Base-by-base conservation (phyloP, 2,888 invertebrate species). In the Buathra laborator region DNA sequence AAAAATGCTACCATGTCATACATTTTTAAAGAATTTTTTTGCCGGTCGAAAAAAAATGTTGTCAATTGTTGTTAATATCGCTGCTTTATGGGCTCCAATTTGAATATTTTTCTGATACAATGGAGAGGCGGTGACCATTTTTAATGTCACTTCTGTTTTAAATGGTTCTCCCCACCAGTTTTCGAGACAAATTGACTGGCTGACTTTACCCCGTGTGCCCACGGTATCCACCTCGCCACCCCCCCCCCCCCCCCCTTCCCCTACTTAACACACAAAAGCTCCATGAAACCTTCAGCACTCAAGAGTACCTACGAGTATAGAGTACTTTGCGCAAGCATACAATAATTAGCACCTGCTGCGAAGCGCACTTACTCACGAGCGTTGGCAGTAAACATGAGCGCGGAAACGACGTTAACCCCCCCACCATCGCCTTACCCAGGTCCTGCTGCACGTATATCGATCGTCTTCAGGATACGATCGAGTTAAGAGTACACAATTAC, bases 311-410 rank as follows among this genome's bases (percentile, higher is more conserved):
- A 32, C 71, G 43, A 71, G 81, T 62, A 64, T 43, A 37, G 64
- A 56, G 66, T 66, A 71, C 76, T 66, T 71, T 67, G 53, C 56
- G 77, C 72, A 48, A 77, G 77, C 53, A 62, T 70, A 70, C 81
- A 66, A 70, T 77, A 72, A 78, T 78, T 78, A 77, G 72, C 82
- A 83, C 77, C 82, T 78, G 72, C 77, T 77, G 71, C 19, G 62
- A 79, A 64, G 62, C 71, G 43, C 79, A 48, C 62, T 70, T 62
- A 66, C 75, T 75, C 81, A 70, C 44, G 51, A 75, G 68, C 68
- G 19, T 62, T 46, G 46, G 80, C 16, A 51, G 81, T 70, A 71
- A 51, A 53, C 70, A 81, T 81, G 48, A 14, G 80, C 46, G 59
- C 59, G 70, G 81, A 53, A 76, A 76, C 76, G 43, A 53, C 53